Evolutionary conservation across 2,113 vertebrate species (phyloP), one percentile per base, ranked within the genome.

Genomic region (Peromyscus polionotus): DNA sequence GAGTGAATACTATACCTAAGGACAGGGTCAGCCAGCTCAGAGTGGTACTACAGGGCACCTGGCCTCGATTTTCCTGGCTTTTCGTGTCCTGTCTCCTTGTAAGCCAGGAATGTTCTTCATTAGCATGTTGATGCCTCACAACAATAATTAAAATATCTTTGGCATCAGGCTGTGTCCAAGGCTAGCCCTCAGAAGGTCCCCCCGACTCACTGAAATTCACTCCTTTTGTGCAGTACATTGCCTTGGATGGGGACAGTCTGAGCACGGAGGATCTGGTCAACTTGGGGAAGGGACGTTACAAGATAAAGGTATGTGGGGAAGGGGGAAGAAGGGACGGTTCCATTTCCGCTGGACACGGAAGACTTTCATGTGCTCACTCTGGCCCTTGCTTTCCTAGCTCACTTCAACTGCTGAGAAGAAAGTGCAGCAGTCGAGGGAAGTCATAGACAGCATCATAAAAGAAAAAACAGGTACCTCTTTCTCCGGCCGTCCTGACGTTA

Each of bases 391-490:
- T 93, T 98, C 98, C 92, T 97, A 99, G 99, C 98, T 99, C 96
- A 99, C 99, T 26, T 79, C 98, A 0, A 98, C 98, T 93, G 99
- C 99, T 77, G 99, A 99, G 96, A 97, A n/a, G 75, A 99, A 99
- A 94, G 99, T 99, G 54, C 99, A 98, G 73, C 96, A 99, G 97
- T 99, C 99, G 75, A 98, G 99, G 97, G 99, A 99, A 95, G 99
- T 99, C 97, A 99, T 99, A 98, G 99, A 99, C 98, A 99, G 98
- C 48, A 99, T 99, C 24, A 98, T 99, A 81, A 99, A 99, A 97
- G 99, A 99, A 96, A 99, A 99, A 96, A 99, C 98, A 11, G 99
- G 99, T 99, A 98, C 89, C 26, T 48, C 84, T 73, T 96, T 84
- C 94, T 91, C 54, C 36, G 63, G 68, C 22, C 90, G 73, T 42